Percentiles rank a stretch among this genome's conserved stretches.
Evolutionary conservation across 2,113 vertebrate species (phyloP).

Genomic region (Saccopteryx leptura): DNA sequence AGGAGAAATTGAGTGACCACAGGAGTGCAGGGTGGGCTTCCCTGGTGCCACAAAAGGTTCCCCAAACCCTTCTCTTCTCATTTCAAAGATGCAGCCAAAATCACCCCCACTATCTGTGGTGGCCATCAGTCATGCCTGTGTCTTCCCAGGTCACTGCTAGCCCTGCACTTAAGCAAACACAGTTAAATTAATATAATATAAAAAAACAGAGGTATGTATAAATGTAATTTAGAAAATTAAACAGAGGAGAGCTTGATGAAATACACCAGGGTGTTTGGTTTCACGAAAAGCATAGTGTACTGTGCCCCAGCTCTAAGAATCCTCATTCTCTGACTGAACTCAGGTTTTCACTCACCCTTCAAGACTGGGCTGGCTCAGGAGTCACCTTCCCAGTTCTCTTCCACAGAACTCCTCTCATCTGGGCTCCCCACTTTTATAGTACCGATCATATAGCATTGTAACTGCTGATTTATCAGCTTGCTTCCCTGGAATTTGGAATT

Average conservation of each 20-base stretch:
- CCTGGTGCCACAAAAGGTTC: neutral
- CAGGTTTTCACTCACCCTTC: neutral
- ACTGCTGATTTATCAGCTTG: no score
- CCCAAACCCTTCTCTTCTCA: neutral
- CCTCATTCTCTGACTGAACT: neutral
- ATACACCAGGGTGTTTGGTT: neutral
- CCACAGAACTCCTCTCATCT: neutral
- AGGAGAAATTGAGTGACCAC: neutral
- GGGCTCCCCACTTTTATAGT: no score
- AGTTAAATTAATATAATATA: neutral
- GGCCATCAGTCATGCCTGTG: no score
- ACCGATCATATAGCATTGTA: neutral
- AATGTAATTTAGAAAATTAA: neutral
- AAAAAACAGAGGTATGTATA: neutral
- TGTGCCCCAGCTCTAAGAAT: neutral
- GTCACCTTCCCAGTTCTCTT: neutral
- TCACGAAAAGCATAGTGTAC: neutral
- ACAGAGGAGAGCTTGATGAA: neutral
- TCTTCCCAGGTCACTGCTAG: neutral
- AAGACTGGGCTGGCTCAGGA: neutral
- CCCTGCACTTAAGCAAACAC: neutral
- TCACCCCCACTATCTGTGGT: neutral
- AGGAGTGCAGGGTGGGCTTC: neutral
- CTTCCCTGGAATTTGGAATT: neutral
- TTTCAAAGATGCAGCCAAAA: neutral